Base-by-base conservation (phyloP, 2,797 vertebrate species). In the Octomys mimax region DNA sequence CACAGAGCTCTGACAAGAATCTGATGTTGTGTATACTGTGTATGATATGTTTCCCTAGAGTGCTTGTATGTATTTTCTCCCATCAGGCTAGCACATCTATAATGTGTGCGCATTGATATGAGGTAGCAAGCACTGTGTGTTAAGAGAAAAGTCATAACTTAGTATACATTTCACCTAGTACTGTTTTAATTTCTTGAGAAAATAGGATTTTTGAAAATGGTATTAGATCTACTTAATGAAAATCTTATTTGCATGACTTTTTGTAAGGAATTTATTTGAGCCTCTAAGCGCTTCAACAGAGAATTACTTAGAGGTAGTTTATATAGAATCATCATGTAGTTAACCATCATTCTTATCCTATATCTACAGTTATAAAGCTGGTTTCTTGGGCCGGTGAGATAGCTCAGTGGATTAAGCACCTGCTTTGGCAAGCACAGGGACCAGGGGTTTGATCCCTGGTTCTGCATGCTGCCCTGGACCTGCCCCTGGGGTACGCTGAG, bases 221-320 rank as follows among this genome's bases (percentile, higher is more conserved):
- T 89, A 92, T n/a, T 89, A 49, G 14, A 59, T 77, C 13, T 83
- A 54, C 62, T 90, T 95, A 81, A 49, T 92, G 79, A 96, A 84
- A 84, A 70, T 62, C 21, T 91, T 79, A 36, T 61, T 77, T 92
- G 61, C 21, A 83, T 24, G 52, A 7, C 3, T 39, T 75, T 83
- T 83, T 8, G 52, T 90, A 28, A 49, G 62, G 89, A 93, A 57
- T 13, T 87, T 66, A 46, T 54, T 66, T 84, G 64, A 93, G 24
- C 28, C n/a, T 94, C 22, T 36, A 94, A 1, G 84, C 18, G 22
- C 64, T 87, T 57, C 12, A 87, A 1, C 21, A 75, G 52, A 92
- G 36, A 92, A 82, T 87, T 83, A 52, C 61, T 87, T 89, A 87
- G 68, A 70, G 42, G 5, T 21, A 87, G 16, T 83, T 66, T 88